Conservation (phyloP, 1,140 invertebrate genomes). For the Aphidius ervi region DNA sequence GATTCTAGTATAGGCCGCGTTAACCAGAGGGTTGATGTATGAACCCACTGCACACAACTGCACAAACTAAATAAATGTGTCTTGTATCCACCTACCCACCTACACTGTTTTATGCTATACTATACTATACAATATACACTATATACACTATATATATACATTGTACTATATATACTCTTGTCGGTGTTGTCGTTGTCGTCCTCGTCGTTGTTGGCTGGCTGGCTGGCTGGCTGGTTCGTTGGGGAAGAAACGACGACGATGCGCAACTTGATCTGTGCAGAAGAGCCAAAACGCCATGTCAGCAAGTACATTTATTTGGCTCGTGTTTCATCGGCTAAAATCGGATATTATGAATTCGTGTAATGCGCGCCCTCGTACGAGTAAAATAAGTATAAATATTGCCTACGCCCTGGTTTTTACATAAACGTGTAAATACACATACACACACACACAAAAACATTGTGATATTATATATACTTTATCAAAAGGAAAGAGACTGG, state of each 20-base stretch:
- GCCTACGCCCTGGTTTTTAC: slow-evolving; percentile 40
- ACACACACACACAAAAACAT: no score
- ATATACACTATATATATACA: no score
- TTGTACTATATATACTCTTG: no score
- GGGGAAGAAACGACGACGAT: slow-evolving; percentile 27
- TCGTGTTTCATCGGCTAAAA: not conserved
- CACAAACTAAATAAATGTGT: not conserved
- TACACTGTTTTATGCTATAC: no score
- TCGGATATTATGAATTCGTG: slow-evolving; percentile 15
- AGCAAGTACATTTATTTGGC: slow-evolving; percentile 33
- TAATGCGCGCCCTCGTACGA: slow-evolving; percentile 44
- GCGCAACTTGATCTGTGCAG: slow-evolving; percentile 34
- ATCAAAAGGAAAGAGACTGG: no score
- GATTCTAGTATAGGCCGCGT: no score
- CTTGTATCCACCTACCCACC: not conserved
- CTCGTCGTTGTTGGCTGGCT: slow-evolving; percentile 16
- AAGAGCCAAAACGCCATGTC: slow-evolving; percentile 50
- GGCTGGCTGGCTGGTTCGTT: slow-evolving; percentile 20
- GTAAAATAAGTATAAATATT: slow-evolving; percentile 38
- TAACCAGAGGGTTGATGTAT: not conserved
- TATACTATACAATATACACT: no score
- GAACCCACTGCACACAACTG: slow-evolving; percentile 6
- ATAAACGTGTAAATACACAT: slow-evolving; percentile 4
- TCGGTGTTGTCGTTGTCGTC: no score
- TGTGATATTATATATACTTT: no score